Evolutionary conservation across 2,113 vertebrate species (phyloP), one percentile per base, ranked within the genome.

Genomic region (Prietella phreatophila): DNA sequence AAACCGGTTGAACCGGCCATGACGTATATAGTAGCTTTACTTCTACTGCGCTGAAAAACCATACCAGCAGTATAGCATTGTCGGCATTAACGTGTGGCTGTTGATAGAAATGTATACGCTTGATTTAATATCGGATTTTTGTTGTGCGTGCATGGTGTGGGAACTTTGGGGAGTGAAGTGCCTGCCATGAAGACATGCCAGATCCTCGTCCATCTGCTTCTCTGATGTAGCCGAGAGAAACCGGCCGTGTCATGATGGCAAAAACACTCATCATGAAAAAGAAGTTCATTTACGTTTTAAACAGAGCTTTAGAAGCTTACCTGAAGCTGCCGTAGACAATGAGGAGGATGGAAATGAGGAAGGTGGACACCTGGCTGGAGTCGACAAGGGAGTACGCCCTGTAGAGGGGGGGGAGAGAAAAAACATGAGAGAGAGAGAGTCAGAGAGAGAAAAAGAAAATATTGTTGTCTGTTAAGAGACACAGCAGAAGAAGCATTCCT

Each of bases 321-420:
- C 95, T 96, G 94, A 96, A 96, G 92, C 95, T 96, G 91, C 95
- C 95, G 83, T 96, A 96, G 85, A 96, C 95, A 27, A 96, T 96
- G 90, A 96, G 95, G 27, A 96, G 95, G 91, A 96, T 96, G 88
- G 95, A 96, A 91, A 96, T 99, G 93, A 99, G 97, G 94, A 99
- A 99, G 86, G 98, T 99, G 91, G 98, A 99, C 92, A 99, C 98
- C 96, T 99, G 98, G 94, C 98, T 99, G 93, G 98, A 99, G 95
- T 99, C 98, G 93, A 99, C 97, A 91, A 99, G 96, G 94, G 98
- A 99, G 94, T 99, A 99, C 42, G 97, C 98, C 98, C 98, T 99
- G 60, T 7, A 93, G 86, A 95, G 83, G 60, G 2, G 87, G 95
- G 82, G 50, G 6, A n/a, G n/a, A 47, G 10, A 1, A 61, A 30